These are phyloP conservation scores for Herpailurus yagouaroundi DNA, from an alignment of 2,113 vertebrate species.

Conservation along the genomic window DNA sequence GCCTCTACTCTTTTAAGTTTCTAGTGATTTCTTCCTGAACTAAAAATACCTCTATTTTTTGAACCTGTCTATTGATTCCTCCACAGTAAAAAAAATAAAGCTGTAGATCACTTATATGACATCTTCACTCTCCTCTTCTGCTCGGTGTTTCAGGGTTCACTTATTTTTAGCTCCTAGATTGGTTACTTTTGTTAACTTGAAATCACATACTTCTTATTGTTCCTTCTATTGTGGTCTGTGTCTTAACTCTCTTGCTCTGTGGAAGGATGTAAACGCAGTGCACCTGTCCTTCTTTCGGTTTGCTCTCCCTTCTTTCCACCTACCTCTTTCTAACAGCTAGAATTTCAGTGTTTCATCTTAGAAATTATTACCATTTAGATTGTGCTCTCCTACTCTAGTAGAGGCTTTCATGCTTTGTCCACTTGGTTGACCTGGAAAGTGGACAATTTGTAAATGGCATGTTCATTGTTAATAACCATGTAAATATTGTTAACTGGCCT, in stretches of 20 bases:
- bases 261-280: neutral
- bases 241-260: neutral
- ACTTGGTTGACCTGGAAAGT: neutral
- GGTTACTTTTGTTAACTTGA: neutral
- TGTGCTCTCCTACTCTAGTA: neutral
- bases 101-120: neutral
- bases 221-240: neutral
- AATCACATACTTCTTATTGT: neutral
- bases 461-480: neutral
- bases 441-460: neutral
- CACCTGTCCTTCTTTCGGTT: neutral
- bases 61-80: neutral
- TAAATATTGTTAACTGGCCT: neutral
- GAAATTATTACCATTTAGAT: neutral
- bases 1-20: neutral
- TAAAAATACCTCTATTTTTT: neutral
- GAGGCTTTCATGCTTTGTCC: neutral
- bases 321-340: neutral
- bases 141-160: neutral
- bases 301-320: neutral
- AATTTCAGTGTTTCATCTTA: neutral
- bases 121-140: neutral
- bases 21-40: neutral
- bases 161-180: neutral
- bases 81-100: neutral